Evolutionary conservation across 2,888 invertebrate species (phyloP).

Genomic region (Shargacucullia verbasci): DNA sequence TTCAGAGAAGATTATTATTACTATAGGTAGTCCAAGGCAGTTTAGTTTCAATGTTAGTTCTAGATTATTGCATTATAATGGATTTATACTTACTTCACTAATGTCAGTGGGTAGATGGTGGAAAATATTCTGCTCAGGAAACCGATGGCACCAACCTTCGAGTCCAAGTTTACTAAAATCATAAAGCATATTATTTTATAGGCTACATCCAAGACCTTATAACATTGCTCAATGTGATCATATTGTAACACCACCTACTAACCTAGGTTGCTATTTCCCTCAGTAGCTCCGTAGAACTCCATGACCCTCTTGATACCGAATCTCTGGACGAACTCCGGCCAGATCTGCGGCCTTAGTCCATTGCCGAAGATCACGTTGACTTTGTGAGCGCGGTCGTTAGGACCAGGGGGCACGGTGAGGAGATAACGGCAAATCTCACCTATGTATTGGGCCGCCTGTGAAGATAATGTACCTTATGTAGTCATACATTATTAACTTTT

Average conservation of each 20-base stretch:
- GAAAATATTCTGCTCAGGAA: conserved; percentile 92
- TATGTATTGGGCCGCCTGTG: conserved; percentile 94
- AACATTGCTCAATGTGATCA: no score
- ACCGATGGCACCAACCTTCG: conserved; percentile 96
- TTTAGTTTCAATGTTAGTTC: no score
- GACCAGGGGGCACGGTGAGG: conserved; percentile 91
- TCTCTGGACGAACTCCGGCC: conserved; percentile 94
- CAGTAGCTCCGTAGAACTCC: conserved; percentile 99
- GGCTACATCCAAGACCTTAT: not conserved
- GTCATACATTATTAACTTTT: no score
- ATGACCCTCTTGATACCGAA: conserved; percentile 92
- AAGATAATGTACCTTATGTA: no score
- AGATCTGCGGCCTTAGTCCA: conserved; percentile 97
- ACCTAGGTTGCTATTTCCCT: conserved; percentile 98
- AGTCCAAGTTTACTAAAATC: conserved; percentile 94
- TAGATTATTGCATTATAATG: no score
- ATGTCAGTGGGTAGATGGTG: conserved; percentile 81
- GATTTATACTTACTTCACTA: conserved; percentile 85
- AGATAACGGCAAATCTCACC: conserved; percentile 97
- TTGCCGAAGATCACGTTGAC: conserved; percentile 96
- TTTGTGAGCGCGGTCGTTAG: conserved; percentile 90
- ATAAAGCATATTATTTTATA: no score
- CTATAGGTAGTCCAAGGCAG: no score
- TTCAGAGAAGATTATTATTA: not conserved
- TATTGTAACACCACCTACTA: conserved; percentile 62